Evolutionary conservation across 1,140 invertebrate species (phyloP).

Genomic region (Ceratina australensis): DNA sequence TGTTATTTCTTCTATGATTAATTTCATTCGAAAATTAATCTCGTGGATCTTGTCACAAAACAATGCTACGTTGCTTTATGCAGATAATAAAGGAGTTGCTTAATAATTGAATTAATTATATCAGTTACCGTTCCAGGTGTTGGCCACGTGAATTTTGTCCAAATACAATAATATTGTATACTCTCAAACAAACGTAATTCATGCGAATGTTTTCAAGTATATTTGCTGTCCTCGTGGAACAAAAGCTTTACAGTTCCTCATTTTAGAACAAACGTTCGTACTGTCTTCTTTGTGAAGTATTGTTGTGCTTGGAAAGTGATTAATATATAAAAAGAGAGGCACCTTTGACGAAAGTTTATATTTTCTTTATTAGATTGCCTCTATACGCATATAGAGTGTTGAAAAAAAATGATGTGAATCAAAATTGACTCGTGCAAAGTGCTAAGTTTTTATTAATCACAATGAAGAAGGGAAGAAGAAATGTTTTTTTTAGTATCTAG

Average conservation of each 20-base stretch:
- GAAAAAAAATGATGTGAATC: constrained; percentile 47
- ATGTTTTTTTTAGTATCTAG: constrained; percentile 53
- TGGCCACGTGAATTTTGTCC: constrained; percentile 39
- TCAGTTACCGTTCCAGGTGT: constrained; percentile 41
- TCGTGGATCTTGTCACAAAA: neutral
- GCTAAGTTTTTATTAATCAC: constrained; percentile 54
- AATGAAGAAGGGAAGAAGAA: no score
- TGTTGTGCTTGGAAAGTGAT: constrained; percentile 48
- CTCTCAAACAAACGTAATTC: constrained; percentile 45
- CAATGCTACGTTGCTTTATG: neutral
- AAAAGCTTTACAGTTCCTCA: constrained; percentile 54
- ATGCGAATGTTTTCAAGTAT: constrained; percentile 42
- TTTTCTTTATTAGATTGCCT: constrained; percentile 56
- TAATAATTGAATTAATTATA: neutral
- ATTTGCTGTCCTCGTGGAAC: constrained; percentile 49
- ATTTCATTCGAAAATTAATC: constrained; percentile 18
- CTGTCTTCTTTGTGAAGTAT: constrained; percentile 54
- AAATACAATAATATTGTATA: constrained; percentile 52
- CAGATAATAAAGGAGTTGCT: neutral
- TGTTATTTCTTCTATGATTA: neutral
- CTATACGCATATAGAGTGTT: neutral
- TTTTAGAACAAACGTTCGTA: constrained; percentile 51
- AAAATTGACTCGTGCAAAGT: constrained; percentile 55
- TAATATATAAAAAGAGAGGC: constrained; percentile 19
- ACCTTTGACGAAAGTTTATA: constrained; percentile 53